Conservation (phyloP, 2,888 invertebrate species). For the Philereme vetulata region DNA sequence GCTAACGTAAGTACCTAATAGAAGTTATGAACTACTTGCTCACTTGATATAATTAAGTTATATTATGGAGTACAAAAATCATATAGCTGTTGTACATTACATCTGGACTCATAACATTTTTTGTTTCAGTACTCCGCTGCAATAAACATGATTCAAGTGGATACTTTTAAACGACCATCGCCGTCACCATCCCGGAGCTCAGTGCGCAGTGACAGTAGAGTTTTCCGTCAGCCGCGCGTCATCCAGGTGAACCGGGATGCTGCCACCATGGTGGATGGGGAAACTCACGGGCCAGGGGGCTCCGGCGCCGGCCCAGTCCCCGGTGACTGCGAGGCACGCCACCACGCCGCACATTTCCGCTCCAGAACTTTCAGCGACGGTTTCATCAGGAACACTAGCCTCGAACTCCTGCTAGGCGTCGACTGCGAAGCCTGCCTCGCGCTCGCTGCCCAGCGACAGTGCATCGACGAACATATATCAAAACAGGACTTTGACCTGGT, state of each 20-base stretch:
- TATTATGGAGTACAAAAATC: no score
- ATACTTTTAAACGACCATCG: constrained; percentile 74
- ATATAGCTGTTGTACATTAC: neutral
- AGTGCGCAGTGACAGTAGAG: constrained; percentile 73
- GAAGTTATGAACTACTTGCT: no score
- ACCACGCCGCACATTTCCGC: constrained; percentile 69
- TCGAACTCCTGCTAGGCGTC: constrained; percentile 78
- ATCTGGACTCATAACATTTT: neutral
- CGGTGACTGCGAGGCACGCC: constrained; percentile 63
- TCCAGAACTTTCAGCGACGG: constrained; percentile 81
- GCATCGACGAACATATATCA: constrained; percentile 68
- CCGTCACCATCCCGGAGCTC: constrained; percentile 78
- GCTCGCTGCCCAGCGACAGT: constrained; percentile 71
- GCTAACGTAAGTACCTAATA: no score
- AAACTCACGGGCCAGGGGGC: constrained; percentile 44
- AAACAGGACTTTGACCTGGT: constrained; percentile 75
- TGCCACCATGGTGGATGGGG: constrained; percentile 77
- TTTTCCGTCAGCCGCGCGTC: constrained; percentile 75
- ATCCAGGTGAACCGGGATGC: constrained; percentile 80
- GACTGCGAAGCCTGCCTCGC: constrained; percentile 80
- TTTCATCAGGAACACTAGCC: constrained; percentile 77
- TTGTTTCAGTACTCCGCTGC: constrained; percentile 25
- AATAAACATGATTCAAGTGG: constrained; percentile 73
- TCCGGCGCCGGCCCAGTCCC: constrained; percentile 38
- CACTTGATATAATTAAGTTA: no score